A percentile compares a stretch with the other conserved stretches of the same genome.
These are phyloP conservation scores for Hydrolagus affinis DNA, from an alignment of 2,113 vertebrate species.

Conservation along the genomic window DNA sequence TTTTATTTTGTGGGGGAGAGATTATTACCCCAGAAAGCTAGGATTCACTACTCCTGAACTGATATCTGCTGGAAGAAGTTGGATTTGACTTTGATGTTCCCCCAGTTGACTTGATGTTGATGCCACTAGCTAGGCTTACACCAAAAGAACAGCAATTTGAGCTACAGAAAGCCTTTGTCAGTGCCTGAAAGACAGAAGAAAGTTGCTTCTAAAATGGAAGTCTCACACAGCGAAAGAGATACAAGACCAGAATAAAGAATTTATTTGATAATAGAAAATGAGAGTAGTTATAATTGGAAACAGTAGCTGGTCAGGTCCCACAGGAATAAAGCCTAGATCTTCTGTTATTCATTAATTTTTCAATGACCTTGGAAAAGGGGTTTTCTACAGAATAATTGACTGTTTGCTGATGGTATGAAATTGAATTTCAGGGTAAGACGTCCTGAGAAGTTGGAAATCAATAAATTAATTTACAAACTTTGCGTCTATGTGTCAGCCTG, in stretches of 20 bases:
- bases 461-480: neutral
- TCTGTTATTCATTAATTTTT: conserved; percentile 5
- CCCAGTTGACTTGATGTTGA: too few species aligned
- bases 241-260: conserved; percentile 10
- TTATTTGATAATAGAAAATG: conserved; percentile 22
- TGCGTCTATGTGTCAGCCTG: too few species aligned
- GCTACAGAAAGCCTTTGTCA: too few species aligned
- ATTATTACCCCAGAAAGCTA: too few species aligned
- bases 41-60: too few species aligned
- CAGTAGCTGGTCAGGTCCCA: conserved; percentile 10
- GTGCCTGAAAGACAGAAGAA: neutral
- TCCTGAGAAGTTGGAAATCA: neutral
- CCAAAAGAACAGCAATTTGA: too few species aligned
- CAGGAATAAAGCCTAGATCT: conserved; percentile 7
- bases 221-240: neutral
- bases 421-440: neutral
- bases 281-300: conserved; percentile 25
- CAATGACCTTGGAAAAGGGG: conserved; percentile 1
- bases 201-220: neutral
- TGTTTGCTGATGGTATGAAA: neutral
- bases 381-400: neutral
- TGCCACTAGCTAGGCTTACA: too few species aligned
- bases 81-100: too few species aligned
- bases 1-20: too few species aligned
- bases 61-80: too few species aligned